Evolutionary conservation across 2,797 vertebrate genomes (phyloP), one percentile per base, ranked within the genome.

Genomic region (Neopelma chrysocephalum): DNA sequence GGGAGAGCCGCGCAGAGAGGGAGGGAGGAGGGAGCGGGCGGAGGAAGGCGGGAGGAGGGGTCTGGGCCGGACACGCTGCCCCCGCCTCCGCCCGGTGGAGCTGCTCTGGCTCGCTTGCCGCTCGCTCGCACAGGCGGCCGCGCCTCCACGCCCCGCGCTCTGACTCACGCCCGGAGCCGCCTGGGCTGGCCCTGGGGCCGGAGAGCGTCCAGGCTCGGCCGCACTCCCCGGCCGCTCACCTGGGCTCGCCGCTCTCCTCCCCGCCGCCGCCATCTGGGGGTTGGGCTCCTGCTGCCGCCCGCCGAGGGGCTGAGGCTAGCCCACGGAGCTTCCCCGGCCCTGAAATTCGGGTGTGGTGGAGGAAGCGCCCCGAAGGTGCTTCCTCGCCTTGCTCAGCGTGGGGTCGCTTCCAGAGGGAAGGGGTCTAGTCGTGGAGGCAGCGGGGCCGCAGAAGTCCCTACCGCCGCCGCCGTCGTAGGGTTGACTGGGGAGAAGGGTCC

Each of bases 31-130:
- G 79, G 82, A 72, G 83, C 77, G 77, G 76, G 89, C 80, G 70
- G 87, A 95, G 89, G 82, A 86, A 89, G 90, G 78, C 61, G 85
- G 85, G 94, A 96, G 95, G 97, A 96, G 96, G 96, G 96, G 95
- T 94, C 93, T 97, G 86, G 32, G 95, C 93, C 23, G 96, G 96
- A 97, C 94, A 96, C 94, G 88, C 92, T 96, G 94, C 95, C 92
- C 96, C 95, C 95, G 96, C 94, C 95, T 96, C 95, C 94, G 43
- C 90, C 86, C 54, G 68, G 34, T 27, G 36, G 65, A 84, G 79
- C 82, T 1, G 73, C 29, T 77, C 50, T 68, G 34, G 34, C 31
- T 64, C 27, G 26, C 40, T 76, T 26, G 25, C 56, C 23, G 18
- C 48, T 75, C 7, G 31, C 27, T 69, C 23, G 12, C 20, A 4